A percentile compares a stretch with the other conserved stretches of the same genome.
Conservation (phyloP, 2,888 invertebrate species). For the Dasypolia templi region DNA sequence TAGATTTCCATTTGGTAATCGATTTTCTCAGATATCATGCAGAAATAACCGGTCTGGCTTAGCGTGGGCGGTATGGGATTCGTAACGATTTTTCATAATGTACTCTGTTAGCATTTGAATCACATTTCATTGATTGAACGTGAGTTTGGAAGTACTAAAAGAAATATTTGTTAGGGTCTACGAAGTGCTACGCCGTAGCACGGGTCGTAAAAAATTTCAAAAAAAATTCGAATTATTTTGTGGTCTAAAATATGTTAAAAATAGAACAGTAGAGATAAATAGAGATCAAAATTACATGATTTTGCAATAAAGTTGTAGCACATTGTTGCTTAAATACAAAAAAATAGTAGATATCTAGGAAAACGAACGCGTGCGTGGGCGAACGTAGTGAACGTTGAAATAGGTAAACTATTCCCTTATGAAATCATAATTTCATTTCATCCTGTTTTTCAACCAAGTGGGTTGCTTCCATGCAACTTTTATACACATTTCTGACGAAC, state of each 20-base stretch:
- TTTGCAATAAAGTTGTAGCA: background rate
- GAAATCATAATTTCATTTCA: slow-evolving; percentile 53
- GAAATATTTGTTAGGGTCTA: slow-evolving; percentile 2
- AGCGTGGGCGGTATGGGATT: slow-evolving; percentile 39
- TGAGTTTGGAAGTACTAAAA: background rate
- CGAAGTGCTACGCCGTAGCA: slow-evolving; percentile 51
- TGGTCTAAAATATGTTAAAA: background rate
- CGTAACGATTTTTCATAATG: slow-evolving; percentile 28
- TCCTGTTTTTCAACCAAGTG: slow-evolving; percentile 38
- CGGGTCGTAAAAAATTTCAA: no score
- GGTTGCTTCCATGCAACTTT: slow-evolving; percentile 29
- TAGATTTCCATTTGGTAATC: slow-evolving; percentile 52
- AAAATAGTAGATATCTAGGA: slow-evolving; percentile 22
- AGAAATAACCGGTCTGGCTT: slow-evolving; percentile 24
- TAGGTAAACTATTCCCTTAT: slow-evolving; percentile 43
- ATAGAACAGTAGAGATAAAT: background rate
- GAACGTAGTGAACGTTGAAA: slow-evolving; percentile 29
- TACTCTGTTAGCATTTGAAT: background rate
- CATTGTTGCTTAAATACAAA: background rate
- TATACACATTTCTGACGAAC: background rate
- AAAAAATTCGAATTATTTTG: no score
- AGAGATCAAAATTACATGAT: background rate
- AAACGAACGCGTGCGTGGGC: slow-evolving; percentile 19
- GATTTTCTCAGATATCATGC: slow-evolving; percentile 50
- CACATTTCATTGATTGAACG: background rate